Evolutionary conservation across 2,113 vertebrate genomes (phyloP).

Genomic region (Apus apus): DNA sequence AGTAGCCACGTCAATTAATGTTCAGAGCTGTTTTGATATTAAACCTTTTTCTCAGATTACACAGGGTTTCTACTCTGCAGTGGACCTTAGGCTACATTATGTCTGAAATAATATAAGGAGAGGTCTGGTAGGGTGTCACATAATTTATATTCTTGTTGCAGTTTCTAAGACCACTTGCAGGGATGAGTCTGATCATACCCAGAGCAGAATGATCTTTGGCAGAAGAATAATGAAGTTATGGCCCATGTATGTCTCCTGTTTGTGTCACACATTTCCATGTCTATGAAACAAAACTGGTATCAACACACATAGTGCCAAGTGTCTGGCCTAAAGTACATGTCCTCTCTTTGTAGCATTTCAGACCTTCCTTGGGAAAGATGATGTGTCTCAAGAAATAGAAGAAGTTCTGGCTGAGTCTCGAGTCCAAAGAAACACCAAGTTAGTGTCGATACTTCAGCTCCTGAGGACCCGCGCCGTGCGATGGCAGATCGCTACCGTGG

Average conservation of each 20-base stretch:
- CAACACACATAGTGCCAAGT: not conserved
- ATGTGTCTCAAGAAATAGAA: slow-evolving; percentile 86
- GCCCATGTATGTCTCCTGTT: not conserved
- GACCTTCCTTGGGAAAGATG: slow-evolving; percentile 86
- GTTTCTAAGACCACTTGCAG: not conserved
- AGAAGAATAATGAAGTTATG: not conserved
- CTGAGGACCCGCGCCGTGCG: slow-evolving; percentile 74
- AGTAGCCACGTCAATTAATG: not conserved
- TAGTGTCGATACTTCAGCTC: slow-evolving; percentile 79
- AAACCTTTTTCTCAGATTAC: not conserved
- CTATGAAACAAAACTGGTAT: not conserved
- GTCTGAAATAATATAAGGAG: not conserved
- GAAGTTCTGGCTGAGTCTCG: slow-evolving; percentile 83
- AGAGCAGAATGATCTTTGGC: not conserved
- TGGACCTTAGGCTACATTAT: not conserved
- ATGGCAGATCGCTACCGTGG: slow-evolving; percentile 88
- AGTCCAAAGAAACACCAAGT: slow-evolving; percentile 75
- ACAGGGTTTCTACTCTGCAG: not conserved
- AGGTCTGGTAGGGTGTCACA: not conserved
- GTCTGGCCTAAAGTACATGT: not conserved
- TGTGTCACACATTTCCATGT: not conserved
- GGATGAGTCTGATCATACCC: not conserved
- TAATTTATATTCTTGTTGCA: not conserved
- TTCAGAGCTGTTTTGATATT: not conserved
- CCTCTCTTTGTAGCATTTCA: slow-evolving; percentile 81